These are phyloP conservation scores for Drosophila micromelanica DNA, from an alignment of 1,140 invertebrate species.

Conservation along the genomic window DNA sequence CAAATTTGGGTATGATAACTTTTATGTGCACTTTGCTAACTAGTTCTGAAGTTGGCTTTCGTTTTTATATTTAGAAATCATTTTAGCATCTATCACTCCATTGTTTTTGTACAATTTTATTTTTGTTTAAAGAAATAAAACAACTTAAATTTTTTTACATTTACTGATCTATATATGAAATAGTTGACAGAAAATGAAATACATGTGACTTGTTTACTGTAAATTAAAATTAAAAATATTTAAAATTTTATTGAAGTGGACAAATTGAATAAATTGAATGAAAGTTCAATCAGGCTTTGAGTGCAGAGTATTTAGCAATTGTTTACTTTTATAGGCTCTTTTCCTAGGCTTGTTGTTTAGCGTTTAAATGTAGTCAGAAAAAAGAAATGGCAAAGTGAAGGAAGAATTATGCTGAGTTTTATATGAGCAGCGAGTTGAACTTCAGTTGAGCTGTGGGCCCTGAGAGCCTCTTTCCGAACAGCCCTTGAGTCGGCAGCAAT, in stretches of 20 bases:
- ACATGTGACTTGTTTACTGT: too few relatives aligned
- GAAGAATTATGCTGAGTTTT: constrained; percentile 59
- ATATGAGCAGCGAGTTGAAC: constrained; percentile 41
- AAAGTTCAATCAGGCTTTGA: background rate
- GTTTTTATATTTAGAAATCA: too few relatives aligned
- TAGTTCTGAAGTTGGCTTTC: too few relatives aligned
- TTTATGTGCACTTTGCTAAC: background rate
- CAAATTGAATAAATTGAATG: too few relatives aligned
- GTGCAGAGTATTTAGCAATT: constrained; percentile 3
- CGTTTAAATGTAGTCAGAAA: constrained; percentile 21
- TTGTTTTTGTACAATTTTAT: too few relatives aligned
- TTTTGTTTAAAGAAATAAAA: too few relatives aligned
- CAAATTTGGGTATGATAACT: background rate
- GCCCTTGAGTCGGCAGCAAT: constrained; percentile 57
- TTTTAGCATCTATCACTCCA: too few relatives aligned
- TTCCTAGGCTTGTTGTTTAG: constrained; percentile 8
- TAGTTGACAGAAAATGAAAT: too few relatives aligned
- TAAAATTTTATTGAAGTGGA: too few relatives aligned
- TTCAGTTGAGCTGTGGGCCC: constrained; percentile 34
- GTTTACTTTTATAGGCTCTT: background rate
- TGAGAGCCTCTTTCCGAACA: constrained; percentile 52
- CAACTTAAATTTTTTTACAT: too few relatives aligned
- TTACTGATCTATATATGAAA: too few relatives aligned
- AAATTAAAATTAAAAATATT: too few relatives aligned
- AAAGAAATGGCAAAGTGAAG: constrained; percentile 6